phyloP scores from a whole-genome alignment of 1,140 invertebrate species.

The Chymomyza costata region DNA sequence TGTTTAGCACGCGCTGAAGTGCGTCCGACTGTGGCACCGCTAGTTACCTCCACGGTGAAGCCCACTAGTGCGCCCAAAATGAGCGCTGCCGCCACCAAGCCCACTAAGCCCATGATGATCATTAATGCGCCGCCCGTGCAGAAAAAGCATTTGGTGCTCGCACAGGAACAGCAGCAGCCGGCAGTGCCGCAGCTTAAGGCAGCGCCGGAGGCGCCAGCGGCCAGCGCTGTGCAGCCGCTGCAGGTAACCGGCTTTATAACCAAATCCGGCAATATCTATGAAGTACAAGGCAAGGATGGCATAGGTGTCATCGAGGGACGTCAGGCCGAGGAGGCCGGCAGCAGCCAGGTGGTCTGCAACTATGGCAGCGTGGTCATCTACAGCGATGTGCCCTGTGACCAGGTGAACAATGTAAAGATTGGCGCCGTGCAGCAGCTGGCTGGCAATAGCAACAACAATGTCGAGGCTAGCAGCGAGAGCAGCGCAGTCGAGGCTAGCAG shows the following conservation, averaged over 20 bases:
- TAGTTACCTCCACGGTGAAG: constrained; percentile 46
- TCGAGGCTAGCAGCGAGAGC: neutral
- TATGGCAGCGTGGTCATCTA: constrained; percentile 67
- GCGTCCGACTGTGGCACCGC: constrained; percentile 34
- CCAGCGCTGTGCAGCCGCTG: constrained; percentile 31
- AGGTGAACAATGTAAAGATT: constrained; percentile 54
- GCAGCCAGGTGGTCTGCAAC: constrained; percentile 52
- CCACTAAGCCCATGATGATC: constrained; percentile 52
- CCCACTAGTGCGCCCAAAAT: constrained; percentile 40
- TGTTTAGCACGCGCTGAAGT: constrained; percentile 23
- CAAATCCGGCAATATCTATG: constrained; percentile 61
- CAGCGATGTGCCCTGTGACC: constrained; percentile 66
- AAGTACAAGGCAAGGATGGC: constrained; percentile 56
- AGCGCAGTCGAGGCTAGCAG: neutral
- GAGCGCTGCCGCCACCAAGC: constrained; percentile 10
- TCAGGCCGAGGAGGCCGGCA: constrained; percentile 25
- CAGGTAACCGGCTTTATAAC: constrained; percentile 69
- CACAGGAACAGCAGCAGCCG: constrained; percentile 13
- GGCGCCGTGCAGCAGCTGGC: constrained; percentile 38
- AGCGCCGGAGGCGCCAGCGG: neutral
- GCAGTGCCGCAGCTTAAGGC: constrained; percentile 1
- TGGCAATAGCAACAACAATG: neutral
- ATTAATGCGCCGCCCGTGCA: constrained; percentile 60
- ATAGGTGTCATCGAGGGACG: constrained; percentile 59
- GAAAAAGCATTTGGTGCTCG: constrained; percentile 35